Conservation (phyloP, 2,888 invertebrate species). For the Ormia ochracea region DNA sequence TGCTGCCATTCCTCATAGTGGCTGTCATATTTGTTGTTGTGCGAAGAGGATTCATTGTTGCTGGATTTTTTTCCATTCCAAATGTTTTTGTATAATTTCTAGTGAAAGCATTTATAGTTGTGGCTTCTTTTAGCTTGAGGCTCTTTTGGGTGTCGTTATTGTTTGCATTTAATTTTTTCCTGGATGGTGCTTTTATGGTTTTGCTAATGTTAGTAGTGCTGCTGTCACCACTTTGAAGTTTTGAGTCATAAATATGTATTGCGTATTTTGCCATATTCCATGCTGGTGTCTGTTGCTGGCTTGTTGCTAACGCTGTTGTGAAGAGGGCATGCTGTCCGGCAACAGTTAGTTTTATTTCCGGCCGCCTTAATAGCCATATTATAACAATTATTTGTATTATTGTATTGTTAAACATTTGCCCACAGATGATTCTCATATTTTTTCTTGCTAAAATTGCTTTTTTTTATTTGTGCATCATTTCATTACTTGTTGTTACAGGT, state of each 20-base stretch:
- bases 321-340: neutral
- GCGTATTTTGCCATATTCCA: slow-evolving; percentile 2
- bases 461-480: neutral
- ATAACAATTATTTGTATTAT: slow-evolving; percentile 30
- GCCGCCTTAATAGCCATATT: slow-evolving; percentile 45
- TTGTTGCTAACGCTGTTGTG: neutral
- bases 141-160: neutral
- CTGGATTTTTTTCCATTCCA: neutral
- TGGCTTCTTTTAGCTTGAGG: slow-evolving; percentile 21
- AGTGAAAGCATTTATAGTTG: slow-evolving; percentile 1
- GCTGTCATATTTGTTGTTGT: neutral
- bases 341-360: neutral
- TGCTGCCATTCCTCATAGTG: neutral
- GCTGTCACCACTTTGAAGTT: neutral
- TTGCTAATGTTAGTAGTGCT: neutral
- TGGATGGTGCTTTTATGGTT: neutral
- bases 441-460: neutral
- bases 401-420: slow-evolving; percentile 16
- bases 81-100: neutral
- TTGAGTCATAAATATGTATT: slow-evolving; percentile 12
- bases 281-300: slow-evolving; percentile 9
- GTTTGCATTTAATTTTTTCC: slow-evolving; percentile 19
- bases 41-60: neutral
- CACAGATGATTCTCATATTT: slow-evolving; percentile 23
- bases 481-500: too few relatives aligned